Conservation (phyloP, 1,140 invertebrate genomes). For the Hycleus cichorii region DNA sequence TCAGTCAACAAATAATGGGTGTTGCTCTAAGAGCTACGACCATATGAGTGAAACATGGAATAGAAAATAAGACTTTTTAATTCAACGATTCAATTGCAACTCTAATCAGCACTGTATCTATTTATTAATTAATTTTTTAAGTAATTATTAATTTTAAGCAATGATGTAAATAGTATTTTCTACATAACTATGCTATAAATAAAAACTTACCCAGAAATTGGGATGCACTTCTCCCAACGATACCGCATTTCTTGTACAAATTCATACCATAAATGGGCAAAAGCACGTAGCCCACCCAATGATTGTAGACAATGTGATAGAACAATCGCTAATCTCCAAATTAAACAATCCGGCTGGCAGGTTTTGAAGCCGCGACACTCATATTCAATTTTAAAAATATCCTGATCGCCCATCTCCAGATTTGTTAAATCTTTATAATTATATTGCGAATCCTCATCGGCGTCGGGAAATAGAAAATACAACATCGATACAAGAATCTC, state of each 20-base stretch:
- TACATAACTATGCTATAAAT: neutral
- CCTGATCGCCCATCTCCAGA: neutral
- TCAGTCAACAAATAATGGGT: no score
- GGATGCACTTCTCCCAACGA: constrained; percentile 75
- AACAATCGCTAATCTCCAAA: constrained; percentile 77
- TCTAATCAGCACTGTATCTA: no score
- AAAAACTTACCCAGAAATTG: constrained; percentile 75
- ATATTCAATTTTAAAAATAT: neutral
- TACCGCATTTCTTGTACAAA: constrained; percentile 84
- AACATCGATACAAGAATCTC: constrained; percentile 70
- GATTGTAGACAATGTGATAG: constrained; percentile 69
- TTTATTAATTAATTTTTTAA: no score
- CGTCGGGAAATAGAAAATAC: constrained; percentile 85
- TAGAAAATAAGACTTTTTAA: no score
- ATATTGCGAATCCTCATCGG: constrained; percentile 52
- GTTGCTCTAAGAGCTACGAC: no score
- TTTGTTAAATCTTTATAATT: constrained; percentile 30
- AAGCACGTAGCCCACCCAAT: constrained; percentile 67
- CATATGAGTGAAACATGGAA: no score
- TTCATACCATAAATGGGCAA: constrained; percentile 89
- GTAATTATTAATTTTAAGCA: no score
- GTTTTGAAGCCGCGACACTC: constrained; percentile 59
- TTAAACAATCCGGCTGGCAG: constrained; percentile 66
- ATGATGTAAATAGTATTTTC: no score
- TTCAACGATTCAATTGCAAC: no score